These are phyloP conservation scores for Lasiommata megera DNA, from an alignment of 2,888 invertebrate species.

Conservation along the genomic window DNA sequence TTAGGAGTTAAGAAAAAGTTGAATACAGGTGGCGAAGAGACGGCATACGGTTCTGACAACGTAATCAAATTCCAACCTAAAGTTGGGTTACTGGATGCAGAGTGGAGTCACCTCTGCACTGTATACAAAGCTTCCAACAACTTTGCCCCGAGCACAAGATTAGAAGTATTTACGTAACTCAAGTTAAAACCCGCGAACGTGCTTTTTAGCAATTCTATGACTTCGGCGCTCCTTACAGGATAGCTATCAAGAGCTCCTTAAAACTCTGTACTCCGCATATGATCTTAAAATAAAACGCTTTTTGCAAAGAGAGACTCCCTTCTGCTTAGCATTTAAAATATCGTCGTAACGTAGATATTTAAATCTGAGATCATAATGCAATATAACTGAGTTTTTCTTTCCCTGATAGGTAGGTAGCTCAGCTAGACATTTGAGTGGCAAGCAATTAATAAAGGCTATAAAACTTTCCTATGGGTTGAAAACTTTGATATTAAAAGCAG, in stretches of 20 bases:
- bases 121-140: constrained; percentile 55
- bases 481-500: constrained; percentile 4
- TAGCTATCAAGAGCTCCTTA: constrained; percentile 46
- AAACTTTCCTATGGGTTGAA: constrained; percentile 1
- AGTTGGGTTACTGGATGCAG: constrained; percentile 49
- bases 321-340: constrained; percentile 12
- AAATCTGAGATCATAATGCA: not conserved
- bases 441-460: not conserved
- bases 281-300: constrained; percentile 30
- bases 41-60: constrained; percentile 48
- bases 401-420: not conserved
- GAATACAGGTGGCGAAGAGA: constrained; percentile 54
- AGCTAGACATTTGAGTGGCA: constrained; percentile 4
- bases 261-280: constrained; percentile 33
- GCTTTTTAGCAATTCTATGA: constrained; percentile 71
- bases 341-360: not conserved
- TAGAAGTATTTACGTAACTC: constrained; percentile 68
- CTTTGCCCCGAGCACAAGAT: constrained; percentile 56
- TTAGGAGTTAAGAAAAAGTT: constrained; percentile 71
- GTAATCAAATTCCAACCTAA: constrained; percentile 56
- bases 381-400: not conserved
- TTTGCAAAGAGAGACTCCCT: constrained; percentile 20
- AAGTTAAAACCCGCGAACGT: constrained; percentile 51
- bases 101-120: constrained; percentile 46
- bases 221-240: constrained; percentile 46